Base-by-base conservation (phyloP, 2,113 vertebrate genomes). In the Psilopsiagon aymara region DNA sequence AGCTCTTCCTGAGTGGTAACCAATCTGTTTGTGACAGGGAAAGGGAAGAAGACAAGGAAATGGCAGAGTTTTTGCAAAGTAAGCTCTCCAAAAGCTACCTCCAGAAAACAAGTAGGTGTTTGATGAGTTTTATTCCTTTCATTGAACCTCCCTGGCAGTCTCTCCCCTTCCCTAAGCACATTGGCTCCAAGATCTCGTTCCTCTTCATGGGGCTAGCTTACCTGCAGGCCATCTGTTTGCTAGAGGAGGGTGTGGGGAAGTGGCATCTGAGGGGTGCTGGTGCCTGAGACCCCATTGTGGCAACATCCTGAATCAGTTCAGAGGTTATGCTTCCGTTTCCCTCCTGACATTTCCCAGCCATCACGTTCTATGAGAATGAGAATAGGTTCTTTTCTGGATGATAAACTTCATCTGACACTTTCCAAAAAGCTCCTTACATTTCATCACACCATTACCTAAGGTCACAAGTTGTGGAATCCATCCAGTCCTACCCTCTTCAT, bases 1-100 rank as follows among this genome's bases (percentile, higher is more conserved):
- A 51, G 47, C n/a, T 78, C 25, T 60, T 52, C 33, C 66, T 16
- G 5, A 39, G 37, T 19, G 17, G 2, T 51, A 33, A 84, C 39
- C 8, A 7, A 17, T 74, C 19, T 91, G 49, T 95, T 69, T 86
- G 31, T 67, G 47, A 77, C 95, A 99, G 99, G 96, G 99, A 99
- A 92, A 98, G 97, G 80, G 99, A 99, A 94, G 98, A 99, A 88
- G 98, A 99, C 95, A 99, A 98, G 95, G 99, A 99, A 93, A 99
- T 99, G 99, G 98, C 98, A 21, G 99, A 99, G 78, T 99, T 99
- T 95, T 96, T 99, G 95, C 98, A 98, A 92, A 98, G 97, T 70
- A 98, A 98, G 95, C 97, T 99, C 43, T 98, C 98, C 59, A 98
- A 97, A 97, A 98, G 94, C 88, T 96, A 82, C 84, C 93, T 96